These are phyloP conservation scores for Eciton burchellii DNA, from an alignment of 1,140 invertebrate genomes.

Conservation along the genomic window DNA sequence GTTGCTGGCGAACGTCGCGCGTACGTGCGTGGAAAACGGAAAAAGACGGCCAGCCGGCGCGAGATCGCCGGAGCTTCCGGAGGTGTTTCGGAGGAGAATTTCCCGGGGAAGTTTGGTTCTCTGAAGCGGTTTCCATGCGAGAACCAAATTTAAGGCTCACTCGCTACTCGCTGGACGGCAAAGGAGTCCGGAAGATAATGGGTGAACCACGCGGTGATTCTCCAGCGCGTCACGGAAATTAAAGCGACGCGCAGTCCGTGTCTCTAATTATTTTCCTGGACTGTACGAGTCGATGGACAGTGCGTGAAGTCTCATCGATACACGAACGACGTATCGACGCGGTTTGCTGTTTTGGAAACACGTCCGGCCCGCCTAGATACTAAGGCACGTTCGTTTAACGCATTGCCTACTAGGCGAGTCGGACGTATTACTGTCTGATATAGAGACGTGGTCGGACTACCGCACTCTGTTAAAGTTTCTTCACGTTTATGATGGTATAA, in stretches of 20 bases:
- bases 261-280: too few species aligned
- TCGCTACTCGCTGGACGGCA: conserved; percentile 17
- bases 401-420: conserved; percentile 68
- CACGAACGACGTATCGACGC: neutral
- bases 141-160: conserved; percentile 69
- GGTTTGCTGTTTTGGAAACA: conserved; percentile 65
- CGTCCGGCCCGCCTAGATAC: conserved; percentile 65
- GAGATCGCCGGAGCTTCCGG: neutral
- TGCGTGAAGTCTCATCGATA: conserved; percentile 39
- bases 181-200: conserved; percentile 40
- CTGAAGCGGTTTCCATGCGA: conserved; percentile 47
- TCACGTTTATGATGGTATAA: conserved; percentile 62
- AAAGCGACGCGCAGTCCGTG: neutral
- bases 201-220: conserved; percentile 43
- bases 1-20: conserved; percentile 42
- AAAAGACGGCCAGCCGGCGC: conserved; percentile 32
- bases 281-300: too few species aligned
- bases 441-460: conserved; percentile 52
- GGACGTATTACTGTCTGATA: conserved; percentile 42
- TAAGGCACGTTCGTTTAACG: conserved; percentile 66
- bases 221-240: conserved; percentile 2
- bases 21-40: conserved; percentile 51
- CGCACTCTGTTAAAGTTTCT: conserved; percentile 50
- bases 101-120: conserved; percentile 49
- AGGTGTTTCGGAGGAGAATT: conserved; percentile 51